Base-by-base conservation (phyloP, 2,888 invertebrate genomes). In the Electrophaes corylata region DNA sequence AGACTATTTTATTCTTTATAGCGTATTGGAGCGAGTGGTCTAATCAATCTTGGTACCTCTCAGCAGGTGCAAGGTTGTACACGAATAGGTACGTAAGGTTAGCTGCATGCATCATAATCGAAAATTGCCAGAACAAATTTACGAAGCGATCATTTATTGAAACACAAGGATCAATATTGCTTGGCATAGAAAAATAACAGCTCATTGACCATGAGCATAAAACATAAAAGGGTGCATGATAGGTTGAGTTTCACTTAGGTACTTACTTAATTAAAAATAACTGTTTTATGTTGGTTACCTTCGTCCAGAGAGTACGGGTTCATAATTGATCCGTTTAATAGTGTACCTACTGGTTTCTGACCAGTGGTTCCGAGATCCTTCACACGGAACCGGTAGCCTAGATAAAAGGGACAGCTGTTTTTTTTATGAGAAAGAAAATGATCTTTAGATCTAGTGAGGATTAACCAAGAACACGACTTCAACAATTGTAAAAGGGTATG, bases 381-480 rank as follows among this genome's bases (percentile, higher is more conserved):
- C 71, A 64, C 54, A 69, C 52, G 62, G 64, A 82, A 60, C 81
- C 80, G 76, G 81, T 79, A 78, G 70, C 68, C 73, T 83, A 85
- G 82, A 78, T 70, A 81, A 75, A 59, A 74, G 65, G n/a, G 68
- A 40, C 71, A 74, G 71, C 68, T 73, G 75, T 65, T 73, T 69
- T 85, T 65, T 73, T 69, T 85, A 85, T 83, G 82, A 83, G 81
- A 81, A 83, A 71, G 47, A 40, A 63, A 82, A 70, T 52, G 37
- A 63, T 62, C 49, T 55, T 47, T 29, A 58, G 63, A 65, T 71
- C 71, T 78, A 78, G 72, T 71, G 57, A 67, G 76, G 75, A 83
- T 81, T 79, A 80, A 60, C 65, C 60, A 61, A 72, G 64, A 73
- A 77, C 71, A 75, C 67, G 72, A 60, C 59, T 64, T 44, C 49